A percentile compares a stretch with the other conserved stretches of the same genome.
Conservation (phyloP, 2,113 vertebrate species). For the Salvelinus alpinus region DNA sequence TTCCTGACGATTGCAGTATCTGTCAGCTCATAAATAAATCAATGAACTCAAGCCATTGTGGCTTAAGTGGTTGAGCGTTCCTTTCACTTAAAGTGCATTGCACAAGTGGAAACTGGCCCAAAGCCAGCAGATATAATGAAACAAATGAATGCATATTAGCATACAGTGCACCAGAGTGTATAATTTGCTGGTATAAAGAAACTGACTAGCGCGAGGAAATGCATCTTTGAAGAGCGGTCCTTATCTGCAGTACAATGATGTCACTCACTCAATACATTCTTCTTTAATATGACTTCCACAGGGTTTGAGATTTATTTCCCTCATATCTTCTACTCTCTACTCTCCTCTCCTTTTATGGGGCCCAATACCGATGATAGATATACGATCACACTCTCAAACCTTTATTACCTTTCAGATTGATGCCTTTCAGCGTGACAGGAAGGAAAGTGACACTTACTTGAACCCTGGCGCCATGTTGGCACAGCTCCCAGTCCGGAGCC, state of each 20-base stretch:
- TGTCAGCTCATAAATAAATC: background rate
- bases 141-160: background rate
- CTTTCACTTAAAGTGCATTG: background rate
- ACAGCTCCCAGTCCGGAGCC: slow-evolving; percentile 69
- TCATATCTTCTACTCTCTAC: background rate
- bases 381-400: background rate
- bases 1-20: no score
- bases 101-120: background rate
- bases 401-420: background rate
- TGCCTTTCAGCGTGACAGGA: background rate
- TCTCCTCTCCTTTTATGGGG: background rate
- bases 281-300: background rate
- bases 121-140: background rate
- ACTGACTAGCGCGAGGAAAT: no score
- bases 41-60: background rate
- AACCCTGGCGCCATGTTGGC: slow-evolving; percentile 52
- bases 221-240: no score
- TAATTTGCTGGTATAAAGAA: no score
- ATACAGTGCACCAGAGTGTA: no score
- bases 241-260: no score
- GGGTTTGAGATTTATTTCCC: background rate
- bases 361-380: background rate
- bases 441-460: slow-evolving; percentile 60
- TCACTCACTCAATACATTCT: background rate
- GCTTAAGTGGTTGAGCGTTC: background rate